These are phyloP conservation scores for Tanytarsus gracilentus DNA, from an alignment of 2,888 invertebrate genomes.

Conservation along the genomic window DNA sequence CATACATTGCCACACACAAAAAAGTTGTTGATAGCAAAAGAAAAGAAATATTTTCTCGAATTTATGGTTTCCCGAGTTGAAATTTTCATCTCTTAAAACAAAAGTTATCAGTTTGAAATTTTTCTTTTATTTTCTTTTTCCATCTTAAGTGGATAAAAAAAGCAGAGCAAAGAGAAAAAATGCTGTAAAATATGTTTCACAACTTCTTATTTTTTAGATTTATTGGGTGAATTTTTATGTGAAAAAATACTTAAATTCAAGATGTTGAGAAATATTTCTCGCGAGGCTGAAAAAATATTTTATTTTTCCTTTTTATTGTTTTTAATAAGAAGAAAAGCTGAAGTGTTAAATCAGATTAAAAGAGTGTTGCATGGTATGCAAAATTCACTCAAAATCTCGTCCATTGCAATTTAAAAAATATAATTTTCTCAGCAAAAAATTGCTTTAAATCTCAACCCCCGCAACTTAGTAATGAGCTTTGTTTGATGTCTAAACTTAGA, in stretches of 20 bases:
- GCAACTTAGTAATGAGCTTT: too few relatives aligned
- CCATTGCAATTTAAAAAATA: too few relatives aligned
- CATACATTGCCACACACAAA: neutral
- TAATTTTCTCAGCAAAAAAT: too few relatives aligned
- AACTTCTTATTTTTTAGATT: slow-evolving; percentile 7
- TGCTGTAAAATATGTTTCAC: neutral
- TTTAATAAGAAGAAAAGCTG: too few relatives aligned
- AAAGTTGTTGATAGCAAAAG: slow-evolving; percentile 5
- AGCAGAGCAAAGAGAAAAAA: neutral
- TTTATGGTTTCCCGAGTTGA: neutral
- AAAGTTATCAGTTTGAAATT: slow-evolving; percentile 6
- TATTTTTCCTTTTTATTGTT: neutral
- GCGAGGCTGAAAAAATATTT: neutral
- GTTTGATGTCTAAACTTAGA: too few relatives aligned
- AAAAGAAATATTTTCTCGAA: neutral
- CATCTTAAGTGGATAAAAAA: slow-evolving; percentile 3
- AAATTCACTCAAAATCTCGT: too few relatives aligned
- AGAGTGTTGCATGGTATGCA: too few relatives aligned
- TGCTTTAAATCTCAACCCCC: too few relatives aligned
- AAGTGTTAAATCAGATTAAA: too few relatives aligned
- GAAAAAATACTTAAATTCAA: slow-evolving; percentile 1
- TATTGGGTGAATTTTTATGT: slow-evolving; percentile 6
- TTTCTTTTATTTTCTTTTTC: neutral
- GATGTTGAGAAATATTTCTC: neutral
- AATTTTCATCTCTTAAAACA: slow-evolving; percentile 6